Evolutionary conservation across 2,113 vertebrate genomes (phyloP).

Genomic region (Dinomys branickii): DNA sequence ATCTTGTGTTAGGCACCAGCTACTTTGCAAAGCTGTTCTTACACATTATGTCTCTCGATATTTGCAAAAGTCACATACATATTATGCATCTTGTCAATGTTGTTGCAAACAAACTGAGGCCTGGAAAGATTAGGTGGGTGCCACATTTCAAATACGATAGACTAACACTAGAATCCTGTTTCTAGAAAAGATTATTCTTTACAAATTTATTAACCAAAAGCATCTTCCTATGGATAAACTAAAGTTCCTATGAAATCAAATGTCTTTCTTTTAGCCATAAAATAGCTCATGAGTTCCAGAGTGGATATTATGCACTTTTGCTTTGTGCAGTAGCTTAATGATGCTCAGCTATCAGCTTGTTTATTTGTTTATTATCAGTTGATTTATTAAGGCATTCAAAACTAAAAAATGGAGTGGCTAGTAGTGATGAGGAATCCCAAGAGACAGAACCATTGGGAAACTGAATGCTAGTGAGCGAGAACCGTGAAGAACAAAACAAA

Average conservation of each 20-base stretch:
- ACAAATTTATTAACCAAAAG: neutral
- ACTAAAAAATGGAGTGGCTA: neutral
- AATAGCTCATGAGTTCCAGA: neutral
- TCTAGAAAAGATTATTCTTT: neutral
- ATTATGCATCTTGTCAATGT: neutral
- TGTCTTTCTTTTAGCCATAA: neutral
- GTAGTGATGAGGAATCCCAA: neutral
- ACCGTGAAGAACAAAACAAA: neutral
- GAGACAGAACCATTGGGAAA: neutral
- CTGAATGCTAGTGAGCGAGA: neutral
- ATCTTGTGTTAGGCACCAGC: neutral
- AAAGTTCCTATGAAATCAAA: neutral
- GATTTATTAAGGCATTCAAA: neutral
- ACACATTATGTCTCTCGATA: neutral
- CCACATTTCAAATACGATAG: neutral
- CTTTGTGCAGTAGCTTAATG: neutral
- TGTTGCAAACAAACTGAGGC: neutral
- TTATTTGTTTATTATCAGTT: neutral
- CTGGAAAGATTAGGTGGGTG: neutral
- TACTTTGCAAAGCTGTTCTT: neutral
- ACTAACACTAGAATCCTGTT: neutral
- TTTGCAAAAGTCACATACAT: neutral
- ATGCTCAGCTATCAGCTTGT: neutral
- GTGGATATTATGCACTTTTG: neutral
- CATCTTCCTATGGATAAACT: neutral